Percentiles rank a stretch among this genome's conserved stretches.
These are phyloP conservation scores for human (Homo sapiens) DNA, from an alignment of 2,113 vertebrate genomes.

Conservation along the genomic window DNA sequence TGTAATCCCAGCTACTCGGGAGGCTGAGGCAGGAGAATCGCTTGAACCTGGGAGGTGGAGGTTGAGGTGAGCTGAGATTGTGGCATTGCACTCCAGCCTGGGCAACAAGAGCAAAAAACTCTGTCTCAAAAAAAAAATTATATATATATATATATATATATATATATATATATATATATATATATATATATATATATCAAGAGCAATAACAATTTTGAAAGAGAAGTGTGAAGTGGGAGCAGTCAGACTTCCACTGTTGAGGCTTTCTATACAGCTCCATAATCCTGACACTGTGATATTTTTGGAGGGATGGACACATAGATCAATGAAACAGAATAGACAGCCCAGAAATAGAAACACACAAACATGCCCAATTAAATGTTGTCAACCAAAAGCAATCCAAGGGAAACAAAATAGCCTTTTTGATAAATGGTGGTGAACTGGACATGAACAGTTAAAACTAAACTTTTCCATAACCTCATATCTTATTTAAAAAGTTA, in stretches of 20 bases:
- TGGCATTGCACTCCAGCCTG: no score
- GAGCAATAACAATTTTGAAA: not conserved
- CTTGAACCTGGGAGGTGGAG: no score
- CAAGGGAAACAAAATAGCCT: not conserved
- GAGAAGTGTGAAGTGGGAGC: not conserved
- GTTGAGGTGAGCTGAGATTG: no score
- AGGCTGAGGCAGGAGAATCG: no score
- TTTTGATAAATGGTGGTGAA: not conserved
- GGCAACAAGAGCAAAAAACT: no score
- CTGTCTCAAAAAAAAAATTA: no score
- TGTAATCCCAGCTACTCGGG: no score
- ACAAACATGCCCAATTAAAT: not conserved
- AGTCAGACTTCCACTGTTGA: not conserved
- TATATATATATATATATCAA: not conserved
- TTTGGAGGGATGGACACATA: not conserved
- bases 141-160: accelerated
- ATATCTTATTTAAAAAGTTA: not conserved
- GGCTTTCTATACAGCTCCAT: not conserved
- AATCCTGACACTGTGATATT: not conserved
- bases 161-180: no score
- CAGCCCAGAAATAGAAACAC: not conserved
- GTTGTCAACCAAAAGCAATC: not conserved
- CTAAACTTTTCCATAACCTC: not conserved
- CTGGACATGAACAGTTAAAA: not conserved
- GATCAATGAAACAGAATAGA: not conserved